Evolutionary conservation across 2,888 invertebrate genomes (phyloP).

Genomic region (Furcula furcula): DNA sequence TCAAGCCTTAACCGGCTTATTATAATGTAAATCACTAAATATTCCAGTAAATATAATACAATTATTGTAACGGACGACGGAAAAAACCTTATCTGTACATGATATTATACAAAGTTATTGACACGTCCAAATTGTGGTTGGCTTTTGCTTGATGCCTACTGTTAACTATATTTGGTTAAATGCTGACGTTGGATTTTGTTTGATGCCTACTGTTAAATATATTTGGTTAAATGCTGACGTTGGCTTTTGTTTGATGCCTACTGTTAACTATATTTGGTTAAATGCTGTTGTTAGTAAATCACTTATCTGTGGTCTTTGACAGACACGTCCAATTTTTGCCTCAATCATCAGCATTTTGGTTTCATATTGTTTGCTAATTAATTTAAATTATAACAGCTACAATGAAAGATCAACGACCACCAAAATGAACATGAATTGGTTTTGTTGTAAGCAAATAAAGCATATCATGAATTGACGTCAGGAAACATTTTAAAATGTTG

Average conservation of each 20-base stretch:
- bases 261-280: slow-evolving; percentile 6
- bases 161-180: slow-evolving; percentile 7
- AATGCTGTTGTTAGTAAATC: slow-evolving; percentile 9
- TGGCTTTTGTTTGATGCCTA: too few relatives aligned
- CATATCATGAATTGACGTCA: slow-evolving; percentile 1
- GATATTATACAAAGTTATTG: slow-evolving; percentile 5
- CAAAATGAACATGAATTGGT: background rate
- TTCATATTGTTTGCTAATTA: slow-evolving; percentile 1
- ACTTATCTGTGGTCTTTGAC: background rate
- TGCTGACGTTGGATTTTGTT: slow-evolving; percentile 9
- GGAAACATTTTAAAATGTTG: background rate
- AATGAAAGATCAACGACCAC: background rate
- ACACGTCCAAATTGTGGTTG: slow-evolving; percentile 6
- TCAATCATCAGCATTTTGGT: slow-evolving; percentile 1
- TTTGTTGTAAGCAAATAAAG: background rate
- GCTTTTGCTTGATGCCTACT: slow-evolving; percentile 8
- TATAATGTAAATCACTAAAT: too few relatives aligned
- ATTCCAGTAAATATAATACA: too few relatives aligned
- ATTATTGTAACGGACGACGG: too few relatives aligned
- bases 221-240: slow-evolving; percentile 22
- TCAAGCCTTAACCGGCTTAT: too few relatives aligned
- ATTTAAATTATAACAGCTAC: slow-evolving; percentile 4
- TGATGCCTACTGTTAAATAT: too few relatives aligned
- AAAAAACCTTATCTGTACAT: background rate
- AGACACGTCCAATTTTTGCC: background rate